Conservation (phyloP, 2,113 vertebrate genomes). For the Astatoreochromis straeleni region DNA sequence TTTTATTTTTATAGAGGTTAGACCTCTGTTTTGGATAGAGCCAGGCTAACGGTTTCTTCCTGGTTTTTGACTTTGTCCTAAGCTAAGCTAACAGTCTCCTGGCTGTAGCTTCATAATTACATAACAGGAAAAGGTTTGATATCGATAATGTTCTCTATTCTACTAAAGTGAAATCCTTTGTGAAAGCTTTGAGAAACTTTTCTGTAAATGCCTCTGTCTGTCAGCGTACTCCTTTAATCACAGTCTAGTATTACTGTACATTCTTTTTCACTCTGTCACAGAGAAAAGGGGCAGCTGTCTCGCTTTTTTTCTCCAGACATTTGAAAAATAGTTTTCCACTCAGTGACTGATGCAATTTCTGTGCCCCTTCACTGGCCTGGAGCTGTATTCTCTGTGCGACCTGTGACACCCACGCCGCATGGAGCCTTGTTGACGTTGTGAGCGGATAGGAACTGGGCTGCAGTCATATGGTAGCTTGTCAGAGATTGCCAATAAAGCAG, state of each 20-base stretch:
- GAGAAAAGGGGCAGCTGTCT: constrained; percentile 15
- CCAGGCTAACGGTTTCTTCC: neutral
- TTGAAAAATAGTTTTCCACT: neutral
- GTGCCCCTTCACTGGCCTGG: neutral
- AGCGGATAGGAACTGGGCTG: constrained; percentile 2
- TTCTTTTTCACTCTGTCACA: constrained; percentile 2
- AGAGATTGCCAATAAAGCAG: constrained; percentile 33
- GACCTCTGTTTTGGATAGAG: neutral
- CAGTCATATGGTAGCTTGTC: constrained; percentile 5
- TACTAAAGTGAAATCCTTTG: neutral
- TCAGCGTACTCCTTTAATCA: neutral
- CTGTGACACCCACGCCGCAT: constrained; percentile 1
- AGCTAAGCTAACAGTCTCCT: neutral
- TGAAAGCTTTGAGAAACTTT: neutral
- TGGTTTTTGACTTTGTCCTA: neutral
- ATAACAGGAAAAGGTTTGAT: neutral
- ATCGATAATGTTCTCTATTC: neutral
- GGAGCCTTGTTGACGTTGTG: constrained; percentile 13
- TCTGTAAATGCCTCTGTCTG: neutral
- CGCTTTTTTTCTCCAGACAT: neutral
- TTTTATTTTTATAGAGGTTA: neutral
- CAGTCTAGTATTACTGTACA: neutral
- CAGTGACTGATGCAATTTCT: neutral
- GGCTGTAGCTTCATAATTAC: neutral
- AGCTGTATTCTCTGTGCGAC: neutral